Conservation (phyloP, 2,113 vertebrate species). For the Myrmecophaga tridactyla region DNA sequence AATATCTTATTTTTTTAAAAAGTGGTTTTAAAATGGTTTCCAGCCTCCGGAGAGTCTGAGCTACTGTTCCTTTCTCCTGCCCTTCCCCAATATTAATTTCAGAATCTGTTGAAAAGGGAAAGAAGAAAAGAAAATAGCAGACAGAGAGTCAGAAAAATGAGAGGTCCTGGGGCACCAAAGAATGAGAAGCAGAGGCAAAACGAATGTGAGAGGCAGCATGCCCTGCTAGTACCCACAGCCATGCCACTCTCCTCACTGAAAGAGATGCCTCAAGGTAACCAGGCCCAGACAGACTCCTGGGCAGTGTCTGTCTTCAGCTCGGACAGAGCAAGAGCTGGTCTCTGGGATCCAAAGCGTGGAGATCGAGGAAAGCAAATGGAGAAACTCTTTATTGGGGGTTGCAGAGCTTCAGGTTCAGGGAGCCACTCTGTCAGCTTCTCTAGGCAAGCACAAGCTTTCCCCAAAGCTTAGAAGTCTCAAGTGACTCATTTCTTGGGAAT, state of each 20-base stretch:
- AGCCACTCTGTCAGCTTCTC: background rate
- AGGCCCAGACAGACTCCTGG: background rate
- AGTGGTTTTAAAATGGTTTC: conserved; percentile 6
- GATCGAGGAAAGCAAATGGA: conserved; percentile 33
- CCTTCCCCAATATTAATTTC: background rate
- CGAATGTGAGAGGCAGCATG: background rate
- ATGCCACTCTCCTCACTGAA: background rate
- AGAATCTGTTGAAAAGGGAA: background rate
- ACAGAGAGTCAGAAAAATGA: background rate
- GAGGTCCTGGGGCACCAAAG: background rate
- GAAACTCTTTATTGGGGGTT: background rate
- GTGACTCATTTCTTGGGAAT: conserved; percentile 27
- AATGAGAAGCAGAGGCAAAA: background rate
- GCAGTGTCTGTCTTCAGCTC: background rate
- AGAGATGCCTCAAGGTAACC: background rate
- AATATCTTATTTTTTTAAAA: background rate
- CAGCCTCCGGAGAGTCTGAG: background rate
- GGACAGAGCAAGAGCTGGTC: background rate
- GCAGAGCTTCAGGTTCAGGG: background rate
- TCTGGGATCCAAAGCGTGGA: conserved; percentile 27
- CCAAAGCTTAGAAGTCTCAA: background rate
- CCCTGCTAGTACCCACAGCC: background rate
- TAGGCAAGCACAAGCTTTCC: conserved; percentile 22
- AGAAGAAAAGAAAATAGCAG: background rate
- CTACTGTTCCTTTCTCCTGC: background rate